Evolutionary conservation across 2,113 vertebrate genomes (phyloP).

Genomic region (Bos indicus): DNA sequence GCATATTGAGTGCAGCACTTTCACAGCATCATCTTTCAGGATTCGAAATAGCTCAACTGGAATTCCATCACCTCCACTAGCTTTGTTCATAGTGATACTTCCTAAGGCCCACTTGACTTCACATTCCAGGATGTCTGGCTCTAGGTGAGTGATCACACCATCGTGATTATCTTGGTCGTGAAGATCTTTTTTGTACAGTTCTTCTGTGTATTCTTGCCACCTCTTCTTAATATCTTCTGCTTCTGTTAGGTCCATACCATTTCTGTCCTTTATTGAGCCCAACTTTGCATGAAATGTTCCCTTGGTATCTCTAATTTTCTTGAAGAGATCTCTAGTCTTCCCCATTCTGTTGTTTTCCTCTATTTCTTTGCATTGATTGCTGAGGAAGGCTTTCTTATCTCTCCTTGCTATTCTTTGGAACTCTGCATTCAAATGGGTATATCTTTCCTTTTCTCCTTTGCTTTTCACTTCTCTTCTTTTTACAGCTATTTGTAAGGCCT

Average conservation of each 20-base stretch:
- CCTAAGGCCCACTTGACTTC: background rate
- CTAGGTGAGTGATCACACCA: background rate
- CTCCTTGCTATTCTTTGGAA: background rate
- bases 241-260: background rate
- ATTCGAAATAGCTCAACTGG: background rate
- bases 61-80: background rate
- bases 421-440: accelerated
- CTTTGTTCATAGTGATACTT: background rate
- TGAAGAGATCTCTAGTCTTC: background rate
- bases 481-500: background rate
- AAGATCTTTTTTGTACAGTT: background rate
- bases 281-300: background rate
- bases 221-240: background rate
- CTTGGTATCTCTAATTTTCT: background rate
- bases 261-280: background rate
- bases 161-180: background rate
- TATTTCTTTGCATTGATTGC: accelerated
- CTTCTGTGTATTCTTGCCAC: background rate
- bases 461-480: accelerated
- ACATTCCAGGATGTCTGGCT: background rate
- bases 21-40: background rate
- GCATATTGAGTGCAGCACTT: background rate
- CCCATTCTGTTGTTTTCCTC: background rate
- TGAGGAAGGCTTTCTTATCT: background rate
- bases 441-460: background rate